Evolutionary conservation across 2,888 invertebrate species (phyloP).

Genomic region (Phengaris arion): DNA sequence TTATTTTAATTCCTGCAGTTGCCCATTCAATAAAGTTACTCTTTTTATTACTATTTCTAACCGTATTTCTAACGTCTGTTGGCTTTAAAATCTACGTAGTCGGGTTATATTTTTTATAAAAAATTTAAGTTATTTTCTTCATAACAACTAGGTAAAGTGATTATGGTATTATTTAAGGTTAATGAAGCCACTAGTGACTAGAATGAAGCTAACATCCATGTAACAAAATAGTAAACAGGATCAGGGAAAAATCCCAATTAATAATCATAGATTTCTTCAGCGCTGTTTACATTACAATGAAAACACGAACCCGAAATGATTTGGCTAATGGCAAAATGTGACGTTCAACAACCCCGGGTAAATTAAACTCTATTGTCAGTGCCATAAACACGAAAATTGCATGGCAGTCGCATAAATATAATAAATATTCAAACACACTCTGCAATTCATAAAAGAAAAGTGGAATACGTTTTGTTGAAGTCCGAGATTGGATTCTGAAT

Average conservation of each 20-base stretch:
- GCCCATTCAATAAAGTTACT: too few species aligned
- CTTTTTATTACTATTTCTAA: too few species aligned
- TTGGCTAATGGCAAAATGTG: slow-evolving; percentile 2
- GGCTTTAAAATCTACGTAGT: too few species aligned
- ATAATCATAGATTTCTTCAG: slow-evolving; percentile 15
- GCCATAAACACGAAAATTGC: neutral
- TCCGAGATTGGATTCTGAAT: slow-evolving; percentile 25
- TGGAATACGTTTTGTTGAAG: slow-evolving; percentile 15
- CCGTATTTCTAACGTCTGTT: too few species aligned
- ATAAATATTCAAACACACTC: slow-evolving; percentile 31
- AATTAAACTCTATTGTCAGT: neutral
- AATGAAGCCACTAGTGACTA: neutral
- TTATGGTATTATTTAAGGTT: neutral
- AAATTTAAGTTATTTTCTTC: neutral
- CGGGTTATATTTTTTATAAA: too few species aligned
- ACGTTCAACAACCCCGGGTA: neutral
- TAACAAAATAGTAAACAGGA: neutral
- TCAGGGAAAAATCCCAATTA: neutral
- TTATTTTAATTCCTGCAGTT: too few species aligned
- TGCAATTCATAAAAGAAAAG: slow-evolving; percentile 29
- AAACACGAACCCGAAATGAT: neutral
- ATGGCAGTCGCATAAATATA: slow-evolving; percentile 8
- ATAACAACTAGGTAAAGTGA: neutral
- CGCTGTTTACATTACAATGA: slow-evolving; percentile 19
- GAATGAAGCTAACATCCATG: neutral